Conservation (phyloP, 2,888 invertebrate genomes). For the Pedicia rivosa region DNA sequence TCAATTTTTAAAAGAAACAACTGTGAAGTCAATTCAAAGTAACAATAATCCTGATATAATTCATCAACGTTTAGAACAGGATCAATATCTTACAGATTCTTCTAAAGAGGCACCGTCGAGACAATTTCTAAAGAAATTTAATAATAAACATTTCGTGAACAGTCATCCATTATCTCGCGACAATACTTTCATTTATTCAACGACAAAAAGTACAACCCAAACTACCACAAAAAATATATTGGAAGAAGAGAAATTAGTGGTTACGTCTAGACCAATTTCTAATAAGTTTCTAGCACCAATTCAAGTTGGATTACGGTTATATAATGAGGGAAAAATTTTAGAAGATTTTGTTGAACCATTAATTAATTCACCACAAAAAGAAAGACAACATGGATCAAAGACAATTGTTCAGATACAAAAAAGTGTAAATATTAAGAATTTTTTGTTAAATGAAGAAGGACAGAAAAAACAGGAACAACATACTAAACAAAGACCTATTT, state of each 20-base stretch:
- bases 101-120: conserved; percentile 23
- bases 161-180: background rate
- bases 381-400: conserved; percentile 24
- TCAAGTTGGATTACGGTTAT: conserved; percentile 39
- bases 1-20: conserved; percentile 6
- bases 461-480: conserved; percentile 7
- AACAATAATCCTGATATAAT: background rate
- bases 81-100: background rate
- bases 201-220: conserved; percentile 6
- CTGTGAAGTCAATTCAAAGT: background rate
- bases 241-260: conserved; percentile 25
- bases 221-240: conserved; percentile 10
- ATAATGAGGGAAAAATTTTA: conserved; percentile 27
- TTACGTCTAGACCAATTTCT: conserved; percentile 38
- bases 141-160: conserved; percentile 14
- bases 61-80: background rate
- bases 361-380: conserved; percentile 4
- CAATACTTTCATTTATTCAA: conserved; percentile 5
- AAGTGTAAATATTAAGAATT: conserved; percentile 35
- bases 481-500: conserved; percentile 23
- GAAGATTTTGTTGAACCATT: conserved; percentile 7
- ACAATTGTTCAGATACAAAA: conserved; percentile 48
- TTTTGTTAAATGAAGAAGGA: conserved; percentile 23
- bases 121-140: conserved; percentile 24
- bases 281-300: conserved; percentile 42